A percentile compares a stretch with the other conserved stretches of the same genome.
These are phyloP conservation scores for Drosophila burlai DNA, from an alignment of 1,140 invertebrate genomes.

Conservation along the genomic window DNA sequence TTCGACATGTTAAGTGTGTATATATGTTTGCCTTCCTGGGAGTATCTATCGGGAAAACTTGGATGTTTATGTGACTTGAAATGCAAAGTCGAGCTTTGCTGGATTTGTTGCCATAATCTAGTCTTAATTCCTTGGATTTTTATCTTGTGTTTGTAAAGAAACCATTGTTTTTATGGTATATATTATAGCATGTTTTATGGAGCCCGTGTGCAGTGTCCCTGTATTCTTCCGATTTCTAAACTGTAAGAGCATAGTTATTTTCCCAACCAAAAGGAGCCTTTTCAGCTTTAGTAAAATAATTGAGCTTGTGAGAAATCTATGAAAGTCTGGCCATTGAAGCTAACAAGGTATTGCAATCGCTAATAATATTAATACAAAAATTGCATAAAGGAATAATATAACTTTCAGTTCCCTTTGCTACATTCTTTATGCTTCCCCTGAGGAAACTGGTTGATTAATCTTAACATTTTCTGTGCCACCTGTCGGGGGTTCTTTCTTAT, in stretches of 20 bases:
- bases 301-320: too few relatives aligned
- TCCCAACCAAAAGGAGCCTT: neutral
- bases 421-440: neutral
- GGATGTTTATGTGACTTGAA: neutral
- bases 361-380: too few relatives aligned
- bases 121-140: neutral
- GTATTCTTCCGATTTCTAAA: neutral
- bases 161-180: neutral
- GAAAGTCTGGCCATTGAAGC: too few relatives aligned
- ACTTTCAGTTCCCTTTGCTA: neutral
- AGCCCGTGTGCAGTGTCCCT: neutral
- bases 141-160: neutral
- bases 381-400: too few relatives aligned
- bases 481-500: neutral
- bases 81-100: neutral
- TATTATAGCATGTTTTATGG: neutral
- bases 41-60: neutral
- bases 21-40: neutral
- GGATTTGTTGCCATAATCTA: neutral
- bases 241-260: neutral
- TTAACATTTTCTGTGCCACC: neutral
- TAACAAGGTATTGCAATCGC: too few relatives aligned
- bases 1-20: slow-evolving; percentile 19
- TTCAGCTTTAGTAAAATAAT: neutral
- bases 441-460: neutral